phyloP scores from a whole-genome alignment of 2,797 vertebrate genomes.

The Hippocampus kuda region DNA sequence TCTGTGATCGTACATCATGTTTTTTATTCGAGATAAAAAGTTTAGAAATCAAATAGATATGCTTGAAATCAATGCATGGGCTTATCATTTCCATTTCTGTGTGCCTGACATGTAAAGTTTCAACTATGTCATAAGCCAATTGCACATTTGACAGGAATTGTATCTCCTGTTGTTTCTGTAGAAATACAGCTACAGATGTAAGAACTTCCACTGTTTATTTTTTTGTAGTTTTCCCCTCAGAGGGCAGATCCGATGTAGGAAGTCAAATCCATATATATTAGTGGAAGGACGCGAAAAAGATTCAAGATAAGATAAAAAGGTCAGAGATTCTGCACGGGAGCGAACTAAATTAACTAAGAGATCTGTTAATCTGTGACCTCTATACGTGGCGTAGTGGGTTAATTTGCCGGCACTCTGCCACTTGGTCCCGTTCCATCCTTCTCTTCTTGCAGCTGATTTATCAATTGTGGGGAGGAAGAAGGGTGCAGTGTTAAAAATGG shows the following conservation, averaged over 20 bases:
- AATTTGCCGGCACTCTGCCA: neutral
- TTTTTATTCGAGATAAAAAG: neutral
- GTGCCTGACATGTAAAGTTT: neutral
- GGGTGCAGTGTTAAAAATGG: neutral
- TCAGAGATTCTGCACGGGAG: neutral
- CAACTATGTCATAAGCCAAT: neutral
- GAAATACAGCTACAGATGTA: neutral
- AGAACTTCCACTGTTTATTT: neutral
- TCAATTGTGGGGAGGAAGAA: neutral
- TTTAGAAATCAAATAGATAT: neutral
- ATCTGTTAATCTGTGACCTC: slow-evolving; percentile 6
- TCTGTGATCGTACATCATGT: neutral
- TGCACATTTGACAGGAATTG: neutral
- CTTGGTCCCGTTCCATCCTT: neutral
- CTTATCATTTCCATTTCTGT: neutral
- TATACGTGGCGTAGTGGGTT: neutral
- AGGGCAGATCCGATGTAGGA: neutral
- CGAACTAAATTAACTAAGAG: slow-evolving; percentile 3
- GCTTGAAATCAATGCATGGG: neutral
- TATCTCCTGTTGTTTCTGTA: neutral
- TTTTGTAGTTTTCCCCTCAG: neutral
- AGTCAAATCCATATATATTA: slow-evolving; percentile 4
- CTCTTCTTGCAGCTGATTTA: slow-evolving; percentile 2
- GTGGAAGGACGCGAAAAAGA: neutral
- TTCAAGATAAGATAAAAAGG: slow-evolving; percentile 7